A percentile compares a stretch with the other conserved stretches of the same genome.
These are phyloP conservation scores for Parascotia fuliginaria DNA, from an alignment of 2,888 invertebrate genomes.

Conservation along the genomic window DNA sequence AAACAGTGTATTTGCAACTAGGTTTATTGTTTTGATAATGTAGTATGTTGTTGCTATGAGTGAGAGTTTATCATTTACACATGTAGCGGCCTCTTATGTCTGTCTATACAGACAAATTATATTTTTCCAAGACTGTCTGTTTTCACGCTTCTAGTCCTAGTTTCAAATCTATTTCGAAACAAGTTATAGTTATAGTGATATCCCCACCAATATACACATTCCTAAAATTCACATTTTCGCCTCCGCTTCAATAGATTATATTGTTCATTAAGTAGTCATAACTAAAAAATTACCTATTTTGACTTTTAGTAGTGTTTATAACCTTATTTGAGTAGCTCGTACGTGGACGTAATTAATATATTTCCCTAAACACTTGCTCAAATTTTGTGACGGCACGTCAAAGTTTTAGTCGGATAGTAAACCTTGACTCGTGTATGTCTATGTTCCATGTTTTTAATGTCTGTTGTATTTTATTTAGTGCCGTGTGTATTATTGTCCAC, in stretches of 20 bases:
- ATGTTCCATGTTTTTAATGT: too few relatives aligned
- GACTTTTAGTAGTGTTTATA: background rate
- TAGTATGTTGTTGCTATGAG: constrained; percentile 12
- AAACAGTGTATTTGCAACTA: background rate
- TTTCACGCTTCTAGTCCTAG: constrained; percentile 37
- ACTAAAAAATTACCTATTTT: constrained; percentile 1
- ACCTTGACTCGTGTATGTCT: too few relatives aligned
- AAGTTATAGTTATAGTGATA: constrained; percentile 24
- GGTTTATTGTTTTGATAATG: background rate
- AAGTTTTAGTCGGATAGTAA: too few relatives aligned
- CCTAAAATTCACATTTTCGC: constrained; percentile 16
- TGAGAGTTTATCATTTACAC: background rate
- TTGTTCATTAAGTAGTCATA: constrained; percentile 16
- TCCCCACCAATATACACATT: constrained; percentile 34
- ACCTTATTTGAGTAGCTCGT: background rate
- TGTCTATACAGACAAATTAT: constrained; percentile 5
- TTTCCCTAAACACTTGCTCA: constrained; percentile 48
- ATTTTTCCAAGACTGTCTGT: constrained; percentile 17
- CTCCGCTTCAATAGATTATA: constrained; percentile 25
- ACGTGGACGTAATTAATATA: constrained; percentile 6
- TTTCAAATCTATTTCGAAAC: constrained; percentile 22
- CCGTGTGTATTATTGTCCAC: background rate
- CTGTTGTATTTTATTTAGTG: background rate
- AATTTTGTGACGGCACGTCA: constrained; percentile 42
- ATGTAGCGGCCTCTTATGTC: constrained; percentile 3